Percentiles rank a stretch among this genome's conserved stretches.
phyloP scores from a whole-genome alignment of 2,888 invertebrate genomes.

The Metallyticus violacea region DNA sequence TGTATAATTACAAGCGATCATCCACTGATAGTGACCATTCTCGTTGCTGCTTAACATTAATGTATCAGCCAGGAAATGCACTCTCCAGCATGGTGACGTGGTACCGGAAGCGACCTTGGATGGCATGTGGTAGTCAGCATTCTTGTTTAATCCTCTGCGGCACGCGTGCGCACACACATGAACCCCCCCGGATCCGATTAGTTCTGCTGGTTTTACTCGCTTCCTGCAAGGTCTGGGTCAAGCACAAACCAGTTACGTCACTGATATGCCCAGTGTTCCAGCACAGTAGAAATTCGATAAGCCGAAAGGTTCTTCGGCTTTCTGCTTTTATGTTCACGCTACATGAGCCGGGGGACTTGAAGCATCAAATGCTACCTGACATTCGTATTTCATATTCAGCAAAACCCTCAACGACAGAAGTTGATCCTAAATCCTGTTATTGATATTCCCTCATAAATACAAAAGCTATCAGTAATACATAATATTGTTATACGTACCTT shows the following conservation, averaged over 20 bases:
- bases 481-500: no score
- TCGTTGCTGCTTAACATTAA: not conserved
- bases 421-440: no score
- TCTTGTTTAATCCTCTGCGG: not conserved
- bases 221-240: not conserved
- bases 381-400: no score
- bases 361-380: not conserved
- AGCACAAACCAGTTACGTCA: not conserved
- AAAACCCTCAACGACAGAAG: no score
- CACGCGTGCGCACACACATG: not conserved
- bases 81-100: not conserved
- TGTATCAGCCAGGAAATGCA: not conserved
- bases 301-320: no score
- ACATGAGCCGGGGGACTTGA: no score
- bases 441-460: no score
- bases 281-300: not conserved
- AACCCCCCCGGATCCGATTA: not conserved
- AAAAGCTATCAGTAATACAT: no score
- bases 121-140: not conserved
- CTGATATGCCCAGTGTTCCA: no score
- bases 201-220: not conserved
- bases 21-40: no score
- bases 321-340: no score
- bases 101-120: not conserved
- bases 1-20: no score